Percentiles rank a stretch among this genome's conserved stretches.
Conservation (phyloP, 2,888 invertebrate genomes). For the Hypomecis atomaria region DNA sequence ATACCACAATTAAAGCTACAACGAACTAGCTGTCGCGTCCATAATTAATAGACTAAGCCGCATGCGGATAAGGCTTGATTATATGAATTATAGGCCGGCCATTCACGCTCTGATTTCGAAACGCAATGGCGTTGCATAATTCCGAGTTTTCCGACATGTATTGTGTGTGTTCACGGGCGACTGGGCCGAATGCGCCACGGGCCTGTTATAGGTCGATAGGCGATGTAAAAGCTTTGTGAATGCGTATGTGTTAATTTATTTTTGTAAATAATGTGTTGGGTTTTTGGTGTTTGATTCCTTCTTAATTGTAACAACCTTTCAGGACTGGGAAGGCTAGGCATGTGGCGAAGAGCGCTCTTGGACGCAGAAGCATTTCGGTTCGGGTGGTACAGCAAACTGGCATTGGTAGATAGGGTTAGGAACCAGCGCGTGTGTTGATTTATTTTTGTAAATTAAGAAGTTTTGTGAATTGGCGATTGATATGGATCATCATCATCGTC, state of each 20-base stretch:
- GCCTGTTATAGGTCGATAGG: constrained; percentile 6
- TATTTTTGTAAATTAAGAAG: no score
- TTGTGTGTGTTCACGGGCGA: constrained; percentile 24
- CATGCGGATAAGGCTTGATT: constrained; percentile 15
- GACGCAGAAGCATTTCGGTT: no score
- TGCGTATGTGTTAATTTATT: not conserved
- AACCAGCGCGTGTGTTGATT: no score
- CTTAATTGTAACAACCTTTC: no score
- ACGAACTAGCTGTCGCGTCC: constrained; percentile 11
- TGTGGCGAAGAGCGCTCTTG: no score
- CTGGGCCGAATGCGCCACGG: constrained; percentile 15
- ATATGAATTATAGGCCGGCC: constrained; percentile 24
- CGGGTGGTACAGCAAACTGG: no score
- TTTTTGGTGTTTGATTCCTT: no score
- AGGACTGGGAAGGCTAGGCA: no score
- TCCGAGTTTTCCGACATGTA: constrained; percentile 8
- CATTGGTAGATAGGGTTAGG: no score
- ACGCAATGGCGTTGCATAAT: constrained; percentile 21
- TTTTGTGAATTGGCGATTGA: no score
- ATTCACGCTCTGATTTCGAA: constrained; percentile 27
- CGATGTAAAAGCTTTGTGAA: not conserved
- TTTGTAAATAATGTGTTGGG: no score
- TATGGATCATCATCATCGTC: no score
- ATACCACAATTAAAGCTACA: constrained; percentile 4
- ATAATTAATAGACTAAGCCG: constrained; percentile 19